Evolutionary conservation across 2,113 vertebrate genomes (phyloP).

Genomic region (Macrotis lagotis): DNA sequence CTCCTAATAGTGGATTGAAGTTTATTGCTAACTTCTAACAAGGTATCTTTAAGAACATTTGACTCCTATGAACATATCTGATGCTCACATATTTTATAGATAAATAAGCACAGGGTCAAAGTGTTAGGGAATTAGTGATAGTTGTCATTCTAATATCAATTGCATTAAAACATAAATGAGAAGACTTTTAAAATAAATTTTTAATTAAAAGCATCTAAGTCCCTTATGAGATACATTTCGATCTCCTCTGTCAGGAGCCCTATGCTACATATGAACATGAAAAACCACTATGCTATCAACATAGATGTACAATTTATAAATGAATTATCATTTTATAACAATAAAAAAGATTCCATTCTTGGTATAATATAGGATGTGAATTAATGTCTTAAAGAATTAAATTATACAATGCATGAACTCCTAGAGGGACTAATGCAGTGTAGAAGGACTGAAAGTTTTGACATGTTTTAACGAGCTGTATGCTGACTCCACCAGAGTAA

Average conservation of each 20-base stretch:
- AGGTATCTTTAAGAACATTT: background rate
- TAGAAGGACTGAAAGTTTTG: slow-evolving; percentile 80
- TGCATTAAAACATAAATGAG: slow-evolving; percentile 68
- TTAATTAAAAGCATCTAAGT: slow-evolving; percentile 23
- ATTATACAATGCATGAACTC: slow-evolving; percentile 79
- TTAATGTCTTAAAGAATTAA: slow-evolving; percentile 82
- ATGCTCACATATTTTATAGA: background rate
- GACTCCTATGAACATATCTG: background rate
- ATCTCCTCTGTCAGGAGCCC: slow-evolving; percentile 14
- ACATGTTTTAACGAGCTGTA: slow-evolving; percentile 83
- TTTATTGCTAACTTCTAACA: background rate
- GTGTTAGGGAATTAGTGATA: slow-evolving; percentile 55
- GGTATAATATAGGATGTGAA: slow-evolving; percentile 83
- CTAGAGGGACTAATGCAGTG: slow-evolving; percentile 75
- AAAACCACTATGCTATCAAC: slow-evolving; percentile 43
- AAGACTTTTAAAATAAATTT: slow-evolving; percentile 53
- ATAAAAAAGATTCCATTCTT: slow-evolving; percentile 80
- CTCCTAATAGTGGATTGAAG: background rate
- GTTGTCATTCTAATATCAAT: slow-evolving; percentile 71
- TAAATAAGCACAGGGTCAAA: background rate
- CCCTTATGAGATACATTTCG: slow-evolving; percentile 64
- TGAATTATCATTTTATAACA: slow-evolving; percentile 79
- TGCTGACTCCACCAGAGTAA: slow-evolving; percentile 82
- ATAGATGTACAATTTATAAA: slow-evolving; percentile 67
- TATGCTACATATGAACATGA: slow-evolving; percentile 14